phyloP scores from a whole-genome alignment of 2,888 invertebrate genomes.

The Cerastoderma edule region DNA sequence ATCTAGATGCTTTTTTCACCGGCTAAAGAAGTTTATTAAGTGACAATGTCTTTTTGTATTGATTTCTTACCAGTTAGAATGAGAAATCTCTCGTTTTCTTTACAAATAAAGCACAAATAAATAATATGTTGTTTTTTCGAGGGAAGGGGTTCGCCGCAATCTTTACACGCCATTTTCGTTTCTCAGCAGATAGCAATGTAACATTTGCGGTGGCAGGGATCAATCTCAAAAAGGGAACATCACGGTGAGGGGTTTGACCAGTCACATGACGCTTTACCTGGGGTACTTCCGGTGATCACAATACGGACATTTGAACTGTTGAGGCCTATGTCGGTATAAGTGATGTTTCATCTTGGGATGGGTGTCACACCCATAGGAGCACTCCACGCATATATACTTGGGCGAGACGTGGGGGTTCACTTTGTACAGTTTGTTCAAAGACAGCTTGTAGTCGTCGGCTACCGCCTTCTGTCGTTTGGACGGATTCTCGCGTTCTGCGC shows the following conservation, averaged over 20 bases:
- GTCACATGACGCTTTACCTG: slow-evolving; percentile 33
- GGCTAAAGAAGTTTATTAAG: too few species aligned
- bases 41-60: too few species aligned
- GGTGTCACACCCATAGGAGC: slow-evolving; percentile 58
- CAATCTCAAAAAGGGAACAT: too few species aligned
- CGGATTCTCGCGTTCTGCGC: not conserved
- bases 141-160: too few species aligned
- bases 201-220: too few species aligned
- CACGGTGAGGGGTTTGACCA: not conserved
- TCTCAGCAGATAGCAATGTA: too few species aligned
- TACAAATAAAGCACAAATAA: too few species aligned
- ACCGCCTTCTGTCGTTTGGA: slow-evolving; percentile 5
- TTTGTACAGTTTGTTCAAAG: slow-evolving; percentile 53
- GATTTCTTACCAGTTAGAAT: too few species aligned
- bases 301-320: slow-evolving; percentile 59
- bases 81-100: too few species aligned
- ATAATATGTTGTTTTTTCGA: too few species aligned
- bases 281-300: slow-evolving; percentile 61
- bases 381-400: slow-evolving; percentile 58
- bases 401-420: slow-evolving; percentile 55
- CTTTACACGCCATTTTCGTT: too few species aligned
- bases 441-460: slow-evolving; percentile 31
- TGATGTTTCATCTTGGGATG: slow-evolving; percentile 64
- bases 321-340: slow-evolving; percentile 58
- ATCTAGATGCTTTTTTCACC: too few species aligned